These are phyloP conservation scores for Diadema setosum DNA, from an alignment of 35 echinoderm and acorn worm genomes.

Conservation along the genomic window DNA sequence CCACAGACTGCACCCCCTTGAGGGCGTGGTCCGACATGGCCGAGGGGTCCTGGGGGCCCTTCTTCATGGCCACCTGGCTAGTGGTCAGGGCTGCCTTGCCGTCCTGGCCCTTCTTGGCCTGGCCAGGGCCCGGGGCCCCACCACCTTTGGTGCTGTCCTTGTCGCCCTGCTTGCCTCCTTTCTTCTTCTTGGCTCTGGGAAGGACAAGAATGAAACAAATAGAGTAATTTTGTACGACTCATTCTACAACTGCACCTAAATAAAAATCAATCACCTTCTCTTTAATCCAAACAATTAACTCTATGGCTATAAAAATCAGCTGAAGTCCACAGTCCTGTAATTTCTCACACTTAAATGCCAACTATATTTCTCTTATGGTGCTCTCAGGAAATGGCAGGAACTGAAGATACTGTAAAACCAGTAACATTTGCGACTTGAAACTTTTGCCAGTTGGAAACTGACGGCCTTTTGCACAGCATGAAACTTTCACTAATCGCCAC, in stretches of 20 bases:
- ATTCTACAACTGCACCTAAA: too few relatives aligned
- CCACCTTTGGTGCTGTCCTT: slow-evolving; percentile 62
- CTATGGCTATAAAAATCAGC: too few relatives aligned
- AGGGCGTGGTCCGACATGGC: slow-evolving; percentile 79
- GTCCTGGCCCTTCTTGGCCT: slow-evolving; percentile 85
- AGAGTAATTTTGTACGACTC: too few relatives aligned
- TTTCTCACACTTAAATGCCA: too few relatives aligned
- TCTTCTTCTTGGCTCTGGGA: slow-evolving; percentile 71
- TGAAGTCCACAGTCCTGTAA: too few relatives aligned
- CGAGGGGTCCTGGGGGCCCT: slow-evolving; percentile 52
- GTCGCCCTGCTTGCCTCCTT: slow-evolving; percentile 57
- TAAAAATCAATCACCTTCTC: too few relatives aligned
- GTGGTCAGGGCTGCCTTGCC: slow-evolving; percentile 45
- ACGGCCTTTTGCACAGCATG: not conserved
- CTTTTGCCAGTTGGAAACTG: not conserved
- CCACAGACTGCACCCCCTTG: slow-evolving; percentile 59
- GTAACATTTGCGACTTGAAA: too few relatives aligned
- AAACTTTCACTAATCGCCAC: not conserved
- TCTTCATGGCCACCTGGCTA: slow-evolving; percentile 71
- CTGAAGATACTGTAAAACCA: too few relatives aligned
- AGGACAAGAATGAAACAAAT: not conserved
- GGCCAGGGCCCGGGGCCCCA: slow-evolving; percentile 26
- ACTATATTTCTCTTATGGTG: too few relatives aligned
- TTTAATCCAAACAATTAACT: too few relatives aligned
- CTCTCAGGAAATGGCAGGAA: too few relatives aligned